Conservation (phyloP, 2,797 vertebrate species). For the Muraenolepis orangiensis region DNA sequence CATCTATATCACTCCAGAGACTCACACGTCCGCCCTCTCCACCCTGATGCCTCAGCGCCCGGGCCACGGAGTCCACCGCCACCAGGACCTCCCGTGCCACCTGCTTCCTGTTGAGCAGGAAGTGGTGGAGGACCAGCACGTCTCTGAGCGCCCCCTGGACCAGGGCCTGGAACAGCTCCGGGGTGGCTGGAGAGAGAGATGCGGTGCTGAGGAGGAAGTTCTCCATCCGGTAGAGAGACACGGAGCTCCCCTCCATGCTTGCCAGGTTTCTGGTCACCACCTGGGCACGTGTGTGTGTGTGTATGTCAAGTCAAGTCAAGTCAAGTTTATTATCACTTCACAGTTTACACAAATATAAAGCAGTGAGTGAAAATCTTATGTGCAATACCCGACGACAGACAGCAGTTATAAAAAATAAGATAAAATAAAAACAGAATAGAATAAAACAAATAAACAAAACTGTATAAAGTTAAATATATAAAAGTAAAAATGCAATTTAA, state of each 20-base stretch:
- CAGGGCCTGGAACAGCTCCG: slow-evolving; percentile 77
- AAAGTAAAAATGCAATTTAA: too few species aligned
- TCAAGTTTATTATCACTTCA: too few species aligned
- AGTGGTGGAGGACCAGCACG: slow-evolving; percentile 81
- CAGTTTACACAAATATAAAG: too few species aligned
- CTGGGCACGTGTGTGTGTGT: slow-evolving; percentile 57
- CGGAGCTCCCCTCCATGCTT: slow-evolving; percentile 81
- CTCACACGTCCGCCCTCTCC: slow-evolving; percentile 93
- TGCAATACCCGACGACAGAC: too few species aligned
- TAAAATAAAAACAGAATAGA: too few species aligned
- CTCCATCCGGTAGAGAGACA: slow-evolving; percentile 91
- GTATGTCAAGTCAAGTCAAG: too few species aligned
- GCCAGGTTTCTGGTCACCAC: slow-evolving; percentile 91
- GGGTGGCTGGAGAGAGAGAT: slow-evolving; percentile 74
- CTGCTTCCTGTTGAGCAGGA: slow-evolving; percentile 83
- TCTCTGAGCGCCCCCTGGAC: slow-evolving; percentile 84
- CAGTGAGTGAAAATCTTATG: too few species aligned
- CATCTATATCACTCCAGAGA: slow-evolving; percentile 20
- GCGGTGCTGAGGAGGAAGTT: slow-evolving; percentile 83
- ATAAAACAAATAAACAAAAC: too few species aligned
- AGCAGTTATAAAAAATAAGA: too few species aligned
- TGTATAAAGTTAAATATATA: too few species aligned
- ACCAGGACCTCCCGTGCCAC: slow-evolving; percentile 86
- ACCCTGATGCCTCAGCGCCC: slow-evolving; percentile 92
- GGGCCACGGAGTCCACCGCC: slow-evolving; percentile 81